Conservation (phyloP, 2,797 vertebrate species). For the Dipus sagitta region DNA sequence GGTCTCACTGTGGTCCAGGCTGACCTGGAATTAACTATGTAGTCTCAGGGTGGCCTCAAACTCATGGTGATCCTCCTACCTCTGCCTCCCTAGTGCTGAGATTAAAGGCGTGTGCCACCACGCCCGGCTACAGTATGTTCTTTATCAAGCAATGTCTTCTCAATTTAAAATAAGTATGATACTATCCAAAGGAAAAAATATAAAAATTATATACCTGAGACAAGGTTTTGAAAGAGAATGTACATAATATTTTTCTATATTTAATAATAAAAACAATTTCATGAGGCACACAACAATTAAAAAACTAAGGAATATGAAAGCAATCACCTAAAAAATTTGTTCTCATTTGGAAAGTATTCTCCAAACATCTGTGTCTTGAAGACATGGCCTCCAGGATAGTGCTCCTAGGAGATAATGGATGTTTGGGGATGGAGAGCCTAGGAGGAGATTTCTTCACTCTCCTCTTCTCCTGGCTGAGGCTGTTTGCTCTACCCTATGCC, state of each 20-base stretch:
- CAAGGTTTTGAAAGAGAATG: not conserved
- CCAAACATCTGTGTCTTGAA: too few relatives aligned
- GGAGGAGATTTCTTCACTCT: not conserved
- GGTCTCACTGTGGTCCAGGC: too few relatives aligned
- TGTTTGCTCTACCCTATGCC: too few relatives aligned
- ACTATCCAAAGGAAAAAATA: not conserved
- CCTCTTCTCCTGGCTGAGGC: not conserved
- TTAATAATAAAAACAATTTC: not conserved
- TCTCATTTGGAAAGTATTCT: too few relatives aligned
- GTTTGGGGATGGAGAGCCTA: too few relatives aligned
- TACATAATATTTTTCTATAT: not conserved
- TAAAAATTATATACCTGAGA: not conserved
- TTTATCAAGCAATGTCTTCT: constrained; percentile 34
- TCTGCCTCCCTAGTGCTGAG: too few relatives aligned
- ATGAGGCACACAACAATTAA: not conserved
- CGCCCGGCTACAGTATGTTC: not conserved
- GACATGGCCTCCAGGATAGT: not conserved
- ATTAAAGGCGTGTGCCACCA: too few relatives aligned
- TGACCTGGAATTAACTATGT: too few relatives aligned
- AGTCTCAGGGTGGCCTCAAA: too few relatives aligned
- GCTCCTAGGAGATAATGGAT: not conserved
- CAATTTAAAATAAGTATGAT: not conserved
- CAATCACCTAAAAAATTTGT: not conserved
- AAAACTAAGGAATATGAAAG: not conserved
- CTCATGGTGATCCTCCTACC: too few relatives aligned